These are phyloP conservation scores for Cheilinus undulatus DNA, from an alignment of 2,113 vertebrate species.

Conservation along the genomic window DNA sequence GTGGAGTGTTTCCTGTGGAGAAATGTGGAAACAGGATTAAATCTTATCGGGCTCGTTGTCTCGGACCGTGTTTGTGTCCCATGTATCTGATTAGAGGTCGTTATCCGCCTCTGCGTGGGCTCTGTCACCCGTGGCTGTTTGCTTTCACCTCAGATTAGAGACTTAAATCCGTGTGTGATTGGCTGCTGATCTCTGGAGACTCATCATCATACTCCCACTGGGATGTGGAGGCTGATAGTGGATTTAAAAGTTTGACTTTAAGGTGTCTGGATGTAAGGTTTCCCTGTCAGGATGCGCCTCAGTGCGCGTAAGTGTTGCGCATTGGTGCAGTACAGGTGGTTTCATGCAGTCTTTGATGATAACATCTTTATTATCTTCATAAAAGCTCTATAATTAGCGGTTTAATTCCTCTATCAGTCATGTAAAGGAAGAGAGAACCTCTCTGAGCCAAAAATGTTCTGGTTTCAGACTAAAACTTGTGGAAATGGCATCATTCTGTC, in stretches of 20 bases:
- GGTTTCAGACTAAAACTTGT: too few species aligned
- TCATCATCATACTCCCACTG: not conserved
- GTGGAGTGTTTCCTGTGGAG: slow-evolving; percentile 32
- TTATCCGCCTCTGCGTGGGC: slow-evolving; percentile 28
- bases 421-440: too few species aligned
- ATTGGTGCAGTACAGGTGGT: not conserved
- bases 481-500: too few species aligned
- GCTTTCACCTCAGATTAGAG: slow-evolving; percentile 6
- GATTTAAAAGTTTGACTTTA: not conserved
- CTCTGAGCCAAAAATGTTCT: too few species aligned
- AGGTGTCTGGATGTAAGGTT: not conserved
- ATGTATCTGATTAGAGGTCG: slow-evolving; percentile 42
- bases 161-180: slow-evolving; percentile 29
- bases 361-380: too few species aligned
- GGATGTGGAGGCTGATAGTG: not conserved
- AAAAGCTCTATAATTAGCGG: too few species aligned
- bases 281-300: not conserved
- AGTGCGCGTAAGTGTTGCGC: not conserved
- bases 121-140: slow-evolving; percentile 19
- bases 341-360: not conserved
- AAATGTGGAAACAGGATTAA: slow-evolving; percentile 43
- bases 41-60: slow-evolving; percentile 24
- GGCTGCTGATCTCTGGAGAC: slow-evolving; percentile 11
- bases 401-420: too few species aligned
- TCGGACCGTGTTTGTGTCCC: slow-evolving; percentile 29